Percentiles rank a stretch among this genome's conserved stretches.
These are phyloP conservation scores for Leucophenga maculata DNA, from an alignment of 2,888 invertebrate genomes.

Conservation along the genomic window DNA sequence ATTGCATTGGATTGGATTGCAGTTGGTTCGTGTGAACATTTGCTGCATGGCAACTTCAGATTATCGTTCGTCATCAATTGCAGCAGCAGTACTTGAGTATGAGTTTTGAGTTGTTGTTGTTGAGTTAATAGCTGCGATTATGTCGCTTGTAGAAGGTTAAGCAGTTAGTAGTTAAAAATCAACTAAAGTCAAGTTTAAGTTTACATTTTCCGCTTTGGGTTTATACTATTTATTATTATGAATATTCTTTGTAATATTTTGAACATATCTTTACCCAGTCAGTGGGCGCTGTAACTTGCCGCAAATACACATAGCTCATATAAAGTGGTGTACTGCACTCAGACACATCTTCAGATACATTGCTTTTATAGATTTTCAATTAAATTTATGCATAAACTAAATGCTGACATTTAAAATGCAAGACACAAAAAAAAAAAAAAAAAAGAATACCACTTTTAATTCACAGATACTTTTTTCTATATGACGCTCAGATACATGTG, in stretches of 20 bases:
- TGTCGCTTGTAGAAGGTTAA: slow-evolving; percentile 49
- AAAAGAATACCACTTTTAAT: not conserved
- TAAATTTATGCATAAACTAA: slow-evolving; percentile 22
- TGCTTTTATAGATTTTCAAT: not conserved
- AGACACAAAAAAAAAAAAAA: not conserved
- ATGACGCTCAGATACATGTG: not conserved
- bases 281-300: no score
- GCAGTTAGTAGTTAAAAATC: slow-evolving; percentile 26
- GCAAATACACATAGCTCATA: not conserved
- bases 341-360: not conserved
- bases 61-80: not conserved
- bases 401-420: slow-evolving; percentile 53
- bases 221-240: slow-evolving; percentile 31
- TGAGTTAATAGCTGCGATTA: slow-evolving; percentile 11
- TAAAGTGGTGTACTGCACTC: not conserved
- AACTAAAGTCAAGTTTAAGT: slow-evolving; percentile 59
- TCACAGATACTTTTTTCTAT: not conserved
- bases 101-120: not conserved
- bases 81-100: slow-evolving; percentile 10
- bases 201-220: slow-evolving; percentile 44
- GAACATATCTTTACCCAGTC: not conserved
- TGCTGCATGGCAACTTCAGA: slow-evolving; percentile 1
- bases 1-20: slow-evolving; percentile 5
- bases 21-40: slow-evolving; percentile 48
- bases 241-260: slow-evolving; percentile 24